Evolutionary conservation across 2,797 vertebrate species (phyloP), one percentile per base, ranked within the genome.

Genomic region (Sebastes dallii): DNA sequence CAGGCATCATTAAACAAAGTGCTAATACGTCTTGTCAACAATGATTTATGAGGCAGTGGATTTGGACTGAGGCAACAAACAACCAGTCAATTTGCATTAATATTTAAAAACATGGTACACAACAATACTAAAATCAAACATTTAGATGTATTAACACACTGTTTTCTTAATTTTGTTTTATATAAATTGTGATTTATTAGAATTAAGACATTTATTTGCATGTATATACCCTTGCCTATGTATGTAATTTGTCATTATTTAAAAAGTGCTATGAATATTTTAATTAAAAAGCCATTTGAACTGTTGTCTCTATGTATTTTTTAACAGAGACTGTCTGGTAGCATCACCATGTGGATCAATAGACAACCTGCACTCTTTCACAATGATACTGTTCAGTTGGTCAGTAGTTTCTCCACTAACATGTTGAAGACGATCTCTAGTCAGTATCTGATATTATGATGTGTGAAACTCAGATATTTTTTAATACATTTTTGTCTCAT

Each of bases 271-370:
- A 27, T n/a, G 27, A 59, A 71, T 71, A 24, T 30, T 68, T 73
- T 1, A 78, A 84, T 39, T 77, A 39, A 64, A 46, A 73, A 13
- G 22, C 4, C 4, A 6, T 76, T 58, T 6, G 12, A 58, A 32
- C 2, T 4, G 58, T 24, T 82, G 36, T n/a, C 11, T 62, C 2
- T 20, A 0, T n/a, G 14, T 66, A 0, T 16, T 61, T 59, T 71
- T 7, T 25, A 78, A 60, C 14, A 22, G 50, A 70, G 46, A 46
- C 42, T 46, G 42, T 46, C 25, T 71, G 24, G 64, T 11, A 80
- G 75, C 80, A 65, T 36, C 84, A 85, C 75, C 82, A 11, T 83
- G 78, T 86, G 62, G 86, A 71, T 64, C 11, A 14, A 72, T 4
- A 65, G 72, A 46, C 73, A 81, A 78, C 25, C 58, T 86, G 77